Base-by-base conservation (phyloP, 2,888 invertebrate species). In the Heliothis peltigera region DNA sequence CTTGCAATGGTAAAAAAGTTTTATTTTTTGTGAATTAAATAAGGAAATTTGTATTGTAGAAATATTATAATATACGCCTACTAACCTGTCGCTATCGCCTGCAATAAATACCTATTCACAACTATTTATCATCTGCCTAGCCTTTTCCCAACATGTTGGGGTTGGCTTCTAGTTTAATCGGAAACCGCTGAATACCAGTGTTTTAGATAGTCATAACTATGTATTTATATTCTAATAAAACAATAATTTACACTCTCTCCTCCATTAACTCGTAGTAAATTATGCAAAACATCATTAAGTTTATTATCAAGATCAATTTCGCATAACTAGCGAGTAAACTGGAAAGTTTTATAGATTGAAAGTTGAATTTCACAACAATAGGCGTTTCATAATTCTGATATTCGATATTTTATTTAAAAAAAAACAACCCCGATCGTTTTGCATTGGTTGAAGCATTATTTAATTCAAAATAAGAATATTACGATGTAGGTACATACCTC, bases 311-410 rank as follows among this genome's bases (percentile, higher is more conserved):
- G 74, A 83, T 71, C 67, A 73, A 77, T 76, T 74, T 80, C 78
- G 72, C 77, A 77, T 80, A 70, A 77, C 75, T 78, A 21, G 69
- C 61, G 70, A 80, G 64, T 82, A 81, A 76, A 81, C 64, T 87
- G 82, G 87, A 89, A 89, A 87, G 88, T 79, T 56, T 84, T 79
- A 75, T 59, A 70, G 65, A 79, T 84, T 75, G 83, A 86, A 88
- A 87, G 85, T 76, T 62, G n/a, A 81, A 84, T 87, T 87, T 87
- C 87, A 74, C 81, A 56, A 70, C 69, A 67, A 68, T 70, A 69
- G 72, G 77, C 70, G 70, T 64, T 64, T 70, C 28, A 57, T 67
- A 63, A 71, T 65, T 58, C 47, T 59, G 56, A 46, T 28, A 7
- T 69, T 67, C n/a, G 44, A 39, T 5, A n/a, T 39, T 39, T 39